phyloP scores from a whole-genome alignment of 1,140 invertebrate species.

The Drosophila willistoni region DNA sequence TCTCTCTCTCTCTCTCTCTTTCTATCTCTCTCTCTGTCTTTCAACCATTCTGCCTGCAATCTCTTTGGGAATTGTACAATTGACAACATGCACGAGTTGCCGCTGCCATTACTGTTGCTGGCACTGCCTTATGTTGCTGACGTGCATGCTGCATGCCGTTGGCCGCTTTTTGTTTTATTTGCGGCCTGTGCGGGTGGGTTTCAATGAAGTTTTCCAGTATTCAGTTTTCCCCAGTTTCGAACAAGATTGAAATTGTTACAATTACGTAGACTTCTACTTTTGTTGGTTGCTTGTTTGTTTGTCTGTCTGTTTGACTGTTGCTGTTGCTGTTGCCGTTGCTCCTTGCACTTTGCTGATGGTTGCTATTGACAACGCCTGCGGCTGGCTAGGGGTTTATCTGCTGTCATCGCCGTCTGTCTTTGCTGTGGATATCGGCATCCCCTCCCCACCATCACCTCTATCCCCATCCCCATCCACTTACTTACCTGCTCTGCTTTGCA shows the following conservation, averaged over 20 bases:
- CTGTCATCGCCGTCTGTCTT: slow-evolving; percentile 35
- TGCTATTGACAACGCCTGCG: slow-evolving; percentile 31
- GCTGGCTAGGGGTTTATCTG: slow-evolving; percentile 23
- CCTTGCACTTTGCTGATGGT: slow-evolving; percentile 44
- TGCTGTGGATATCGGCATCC: slow-evolving; percentile 1
- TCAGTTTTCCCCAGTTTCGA: slow-evolving; percentile 40
- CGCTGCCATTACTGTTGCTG: slow-evolving; percentile 43
- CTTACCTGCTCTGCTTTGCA: slow-evolving; percentile 37
- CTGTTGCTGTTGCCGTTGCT: slow-evolving; percentile 4
- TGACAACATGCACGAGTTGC: slow-evolving; percentile 70
- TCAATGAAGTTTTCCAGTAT: slow-evolving; percentile 63
- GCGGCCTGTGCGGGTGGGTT: slow-evolving; percentile 62
- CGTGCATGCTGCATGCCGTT: slow-evolving; percentile 63
- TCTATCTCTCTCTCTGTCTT: slow-evolving; percentile 15
- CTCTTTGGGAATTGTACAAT: slow-evolving; percentile 73
- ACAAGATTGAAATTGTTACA: slow-evolving; percentile 66
- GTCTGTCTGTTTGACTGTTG: slow-evolving; percentile 19
- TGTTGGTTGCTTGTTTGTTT: slow-evolving; percentile 17
- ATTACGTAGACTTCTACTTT: slow-evolving; percentile 58
- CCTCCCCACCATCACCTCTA: background rate
- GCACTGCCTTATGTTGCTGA: slow-evolving; percentile 72
- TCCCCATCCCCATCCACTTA: background rate
- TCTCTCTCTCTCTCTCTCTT: background rate
- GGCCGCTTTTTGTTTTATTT: slow-evolving; percentile 67
- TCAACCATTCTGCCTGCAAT: slow-evolving; percentile 31